phyloP scores from a whole-genome alignment of 2,888 invertebrate species.

The Tuta absoluta region DNA sequence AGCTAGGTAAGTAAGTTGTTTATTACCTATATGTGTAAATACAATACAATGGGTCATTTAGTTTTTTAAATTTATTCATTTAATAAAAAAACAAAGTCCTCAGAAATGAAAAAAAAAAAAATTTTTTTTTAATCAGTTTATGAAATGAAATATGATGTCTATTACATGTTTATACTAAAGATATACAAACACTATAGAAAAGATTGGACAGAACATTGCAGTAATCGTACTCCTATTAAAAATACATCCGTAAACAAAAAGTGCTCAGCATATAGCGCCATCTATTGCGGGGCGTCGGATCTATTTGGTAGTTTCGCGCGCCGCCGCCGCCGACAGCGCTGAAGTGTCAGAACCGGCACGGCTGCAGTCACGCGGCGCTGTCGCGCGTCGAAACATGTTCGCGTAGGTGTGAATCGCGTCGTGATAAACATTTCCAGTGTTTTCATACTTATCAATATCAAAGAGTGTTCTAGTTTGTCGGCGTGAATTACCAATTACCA shows the following conservation, averaged over 20 bases:
- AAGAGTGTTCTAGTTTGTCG: conserved; percentile 52
- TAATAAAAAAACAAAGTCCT: no score
- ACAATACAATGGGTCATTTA: no score
- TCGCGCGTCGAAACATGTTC: conserved; percentile 75
- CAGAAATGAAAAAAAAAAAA: no score
- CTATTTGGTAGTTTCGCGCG: conserved; percentile 45
- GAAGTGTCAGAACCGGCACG: conserved; percentile 74
- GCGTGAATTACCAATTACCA: conserved; percentile 44
- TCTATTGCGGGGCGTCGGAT: conserved; percentile 45
- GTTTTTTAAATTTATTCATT: no score
- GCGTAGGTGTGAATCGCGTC: conserved; percentile 74
- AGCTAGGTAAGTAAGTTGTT: conserved; percentile 5
- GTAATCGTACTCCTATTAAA: conserved; percentile 28
- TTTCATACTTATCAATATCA: conserved; percentile 67
- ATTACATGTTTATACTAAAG: neutral
- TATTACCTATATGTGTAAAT: neutral
- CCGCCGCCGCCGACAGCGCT: conserved; percentile 58
- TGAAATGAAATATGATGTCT: neutral
- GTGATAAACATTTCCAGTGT: conserved; percentile 70
- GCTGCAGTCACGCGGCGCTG: conserved; percentile 80
- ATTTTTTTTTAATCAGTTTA: neutral
- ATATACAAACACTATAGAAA: neutral
- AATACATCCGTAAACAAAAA: conserved; percentile 26
- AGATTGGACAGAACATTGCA: conserved; percentile 27
- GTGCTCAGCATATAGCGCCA: conserved; percentile 51